phyloP scores from a whole-genome alignment of 2,113 vertebrate genomes.

The Xiphophorus couchianus region DNA sequence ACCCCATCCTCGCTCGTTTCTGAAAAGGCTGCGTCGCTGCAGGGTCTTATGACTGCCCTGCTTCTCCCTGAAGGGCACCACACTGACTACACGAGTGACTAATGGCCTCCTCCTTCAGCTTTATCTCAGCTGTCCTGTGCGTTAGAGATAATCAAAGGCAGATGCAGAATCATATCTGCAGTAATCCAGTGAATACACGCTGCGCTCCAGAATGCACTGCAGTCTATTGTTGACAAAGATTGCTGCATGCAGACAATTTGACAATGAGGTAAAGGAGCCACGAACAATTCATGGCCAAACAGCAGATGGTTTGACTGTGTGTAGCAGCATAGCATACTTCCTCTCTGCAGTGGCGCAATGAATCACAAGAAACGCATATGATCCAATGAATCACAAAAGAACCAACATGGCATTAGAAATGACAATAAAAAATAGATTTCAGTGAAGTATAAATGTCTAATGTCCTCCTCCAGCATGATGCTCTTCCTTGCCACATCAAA shows the following conservation, averaged over 20 bases:
- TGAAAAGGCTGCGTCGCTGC: constrained; percentile 39
- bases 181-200: constrained; percentile 32
- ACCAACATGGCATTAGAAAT: constrained; percentile 14
- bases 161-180: constrained; percentile 24
- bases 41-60: constrained; percentile 23
- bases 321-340: constrained; percentile 30
- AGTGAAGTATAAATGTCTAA: neutral
- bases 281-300: constrained; percentile 12
- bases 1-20: constrained; percentile 4
- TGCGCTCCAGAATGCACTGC: constrained; percentile 21
- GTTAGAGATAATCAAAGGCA: constrained; percentile 20
- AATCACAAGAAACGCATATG: constrained; percentile 18
- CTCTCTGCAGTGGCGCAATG: constrained; percentile 42
- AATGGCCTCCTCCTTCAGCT: constrained; percentile 37
- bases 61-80: constrained; percentile 17
- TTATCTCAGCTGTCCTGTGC: constrained; percentile 5
- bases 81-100: constrained; percentile 24
- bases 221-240: constrained; percentile 17
- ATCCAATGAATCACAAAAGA: constrained; percentile 32
- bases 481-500: neutral
- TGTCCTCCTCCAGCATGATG: neutral
- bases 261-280: constrained; percentile 21
- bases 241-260: constrained; percentile 11
- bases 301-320: constrained; percentile 50
- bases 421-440: neutral